These are phyloP conservation scores for Himalopsyche japonica DNA, from an alignment of 2,888 invertebrate species.

Conservation along the genomic window DNA sequence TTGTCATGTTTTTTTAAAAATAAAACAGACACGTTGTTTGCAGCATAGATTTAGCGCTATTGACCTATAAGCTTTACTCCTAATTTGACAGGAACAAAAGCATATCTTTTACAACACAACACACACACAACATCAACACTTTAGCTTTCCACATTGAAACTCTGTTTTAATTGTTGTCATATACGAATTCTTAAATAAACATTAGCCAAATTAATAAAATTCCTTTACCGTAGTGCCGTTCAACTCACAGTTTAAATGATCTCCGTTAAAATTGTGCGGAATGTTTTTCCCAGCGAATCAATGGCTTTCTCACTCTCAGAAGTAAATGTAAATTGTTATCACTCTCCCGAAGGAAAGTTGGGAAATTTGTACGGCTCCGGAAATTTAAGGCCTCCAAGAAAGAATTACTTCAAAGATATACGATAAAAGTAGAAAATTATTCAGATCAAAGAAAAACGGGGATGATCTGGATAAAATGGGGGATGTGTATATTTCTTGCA, in stretches of 20 bases:
- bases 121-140: too few species aligned
- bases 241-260: not conserved
- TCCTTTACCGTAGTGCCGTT: not conserved
- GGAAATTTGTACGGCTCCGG: not conserved
- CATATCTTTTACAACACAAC: too few species aligned
- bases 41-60: too few species aligned
- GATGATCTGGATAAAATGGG: not conserved
- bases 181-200: not conserved
- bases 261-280: not conserved
- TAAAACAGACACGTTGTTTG: too few species aligned
- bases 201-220: not conserved
- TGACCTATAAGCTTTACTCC: too few species aligned
- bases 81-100: too few species aligned
- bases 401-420: not conserved
- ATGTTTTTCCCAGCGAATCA: not conserved
- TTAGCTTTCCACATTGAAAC: too few species aligned
- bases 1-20: too few species aligned
- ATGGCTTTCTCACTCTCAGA: not conserved
- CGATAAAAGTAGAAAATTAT: not conserved
- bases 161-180: too few species aligned
- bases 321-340: not conserved
- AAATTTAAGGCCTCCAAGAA: not conserved
- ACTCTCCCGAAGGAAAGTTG: not conserved
- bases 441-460: not conserved
- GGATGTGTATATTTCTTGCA: not conserved